These are phyloP conservation scores for Meloe dianella DNA, from an alignment of 2,888 invertebrate genomes.

Conservation along the genomic window DNA sequence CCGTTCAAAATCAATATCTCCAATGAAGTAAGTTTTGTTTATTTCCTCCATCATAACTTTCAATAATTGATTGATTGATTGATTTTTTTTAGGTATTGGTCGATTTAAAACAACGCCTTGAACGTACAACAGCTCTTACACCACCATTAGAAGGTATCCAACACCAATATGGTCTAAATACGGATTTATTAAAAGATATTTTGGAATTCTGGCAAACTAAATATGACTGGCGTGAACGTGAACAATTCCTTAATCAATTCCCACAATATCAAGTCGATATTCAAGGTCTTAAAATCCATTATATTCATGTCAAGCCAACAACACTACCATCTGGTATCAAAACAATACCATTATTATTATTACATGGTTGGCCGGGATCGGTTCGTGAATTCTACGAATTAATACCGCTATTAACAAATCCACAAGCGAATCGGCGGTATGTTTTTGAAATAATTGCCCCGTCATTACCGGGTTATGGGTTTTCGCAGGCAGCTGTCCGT, in stretches of 20 bases:
- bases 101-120: constrained; percentile 64
- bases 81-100: constrained; percentile 63
- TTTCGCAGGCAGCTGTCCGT: constrained; percentile 63
- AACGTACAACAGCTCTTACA: constrained; percentile 52
- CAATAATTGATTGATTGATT: too few species aligned
- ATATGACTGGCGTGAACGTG: constrained; percentile 70
- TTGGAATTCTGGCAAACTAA: constrained; percentile 76
- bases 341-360: constrained; percentile 69
- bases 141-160: constrained; percentile 68
- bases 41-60: too few species aligned
- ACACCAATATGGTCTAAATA: constrained; percentile 82
- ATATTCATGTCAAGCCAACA: constrained; percentile 63
- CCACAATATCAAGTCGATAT: constrained; percentile 75
- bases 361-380: constrained; percentile 91
- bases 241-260: constrained; percentile 67
- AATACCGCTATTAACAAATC: constrained; percentile 28
- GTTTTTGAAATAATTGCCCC: constrained; percentile 38
- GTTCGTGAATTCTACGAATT: constrained; percentile 76
- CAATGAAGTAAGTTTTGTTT: constrained; percentile 61
- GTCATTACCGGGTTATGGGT: constrained; percentile 40
- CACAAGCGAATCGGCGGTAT: constrained; percentile 22
- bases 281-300: constrained; percentile 74
- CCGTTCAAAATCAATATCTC: constrained; percentile 68
- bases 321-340: constrained; percentile 39
- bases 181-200: constrained; percentile 68